A percentile compares a stretch with the other conserved stretches of the same genome.
phyloP scores from a whole-genome alignment of 2,113 vertebrate genomes.

The Alethe castanea region DNA sequence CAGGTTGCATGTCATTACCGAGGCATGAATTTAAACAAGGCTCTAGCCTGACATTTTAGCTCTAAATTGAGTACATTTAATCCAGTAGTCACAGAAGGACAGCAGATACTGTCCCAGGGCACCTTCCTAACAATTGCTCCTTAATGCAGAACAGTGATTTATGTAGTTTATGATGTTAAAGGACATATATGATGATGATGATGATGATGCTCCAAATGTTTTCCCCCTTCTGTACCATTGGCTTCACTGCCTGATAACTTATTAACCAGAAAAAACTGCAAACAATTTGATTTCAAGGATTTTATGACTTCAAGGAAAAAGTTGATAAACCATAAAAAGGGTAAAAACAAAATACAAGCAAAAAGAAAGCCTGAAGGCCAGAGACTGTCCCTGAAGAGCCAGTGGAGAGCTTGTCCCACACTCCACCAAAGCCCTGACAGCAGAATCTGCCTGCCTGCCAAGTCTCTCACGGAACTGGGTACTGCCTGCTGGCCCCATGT shows the following conservation, averaged over 20 bases:
- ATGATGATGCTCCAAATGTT: not conserved
- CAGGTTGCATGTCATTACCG: not conserved
- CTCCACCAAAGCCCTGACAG: not conserved
- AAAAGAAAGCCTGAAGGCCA: not conserved
- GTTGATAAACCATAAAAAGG: not conserved
- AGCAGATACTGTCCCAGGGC: not conserved
- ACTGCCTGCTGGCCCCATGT: not conserved
- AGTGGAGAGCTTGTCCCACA: not conserved
- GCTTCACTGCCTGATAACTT: not conserved
- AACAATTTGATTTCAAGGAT: not conserved
- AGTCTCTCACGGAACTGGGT: not conserved
- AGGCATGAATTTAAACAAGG: not conserved
- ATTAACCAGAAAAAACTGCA: not conserved
- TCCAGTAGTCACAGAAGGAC: not conserved
- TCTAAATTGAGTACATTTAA: not conserved
- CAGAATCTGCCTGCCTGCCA: not conserved
- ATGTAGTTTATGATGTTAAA: not conserved
- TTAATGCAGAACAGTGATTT: not conserved
- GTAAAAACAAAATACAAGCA: not conserved
- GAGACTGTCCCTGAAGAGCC: not conserved
- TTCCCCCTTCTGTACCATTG: not conserved
- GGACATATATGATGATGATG: not conserved
- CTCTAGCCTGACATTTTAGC: not conserved
- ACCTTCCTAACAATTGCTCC: not conserved
- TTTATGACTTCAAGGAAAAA: not conserved